Evolutionary conservation across 92 coral and sea anemone species (phyloP).

Genomic region (Chrysogorgia sp.): DNA sequence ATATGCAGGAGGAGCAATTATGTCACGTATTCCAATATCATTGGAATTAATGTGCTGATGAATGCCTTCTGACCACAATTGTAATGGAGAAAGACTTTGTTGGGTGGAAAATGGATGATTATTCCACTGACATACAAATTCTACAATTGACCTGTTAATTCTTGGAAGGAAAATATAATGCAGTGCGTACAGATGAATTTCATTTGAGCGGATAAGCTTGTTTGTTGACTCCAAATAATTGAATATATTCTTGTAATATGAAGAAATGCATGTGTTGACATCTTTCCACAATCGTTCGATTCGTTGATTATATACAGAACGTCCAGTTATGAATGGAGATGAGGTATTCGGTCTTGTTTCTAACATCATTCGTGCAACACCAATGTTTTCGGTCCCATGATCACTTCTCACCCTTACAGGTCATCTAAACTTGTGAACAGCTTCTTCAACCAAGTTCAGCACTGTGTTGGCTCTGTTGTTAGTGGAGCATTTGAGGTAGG

Average conservation of each 20-base stretch:
- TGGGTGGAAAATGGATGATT: constrained; percentile 44
- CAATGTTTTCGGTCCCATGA: constrained; percentile 62
- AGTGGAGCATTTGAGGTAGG: constrained; percentile 47
- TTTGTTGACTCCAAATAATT: constrained; percentile 53
- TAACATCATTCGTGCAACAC: constrained; percentile 63
- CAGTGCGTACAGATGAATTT: constrained; percentile 54
- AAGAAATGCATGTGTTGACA: constrained; percentile 48
- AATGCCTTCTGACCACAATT: constrained; percentile 20
- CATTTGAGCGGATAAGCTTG: constrained; percentile 51
- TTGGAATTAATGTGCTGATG: too few species aligned
- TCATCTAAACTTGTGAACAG: constrained; percentile 49
- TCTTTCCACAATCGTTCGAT: constrained; percentile 61
- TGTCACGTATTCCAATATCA: too few species aligned
- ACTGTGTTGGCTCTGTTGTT: constrained; percentile 64
- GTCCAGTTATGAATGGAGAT: constrained; percentile 61
- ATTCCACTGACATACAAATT: constrained; percentile 48
- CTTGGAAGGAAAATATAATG: constrained; percentile 55
- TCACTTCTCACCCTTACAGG: constrained; percentile 62
- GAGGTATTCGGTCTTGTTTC: constrained; percentile 45
- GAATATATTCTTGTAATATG: constrained; percentile 54
- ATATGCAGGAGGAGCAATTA: too few species aligned
- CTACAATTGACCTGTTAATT: constrained; percentile 46
- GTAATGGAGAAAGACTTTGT: constrained; percentile 39
- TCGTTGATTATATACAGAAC: constrained; percentile 54
- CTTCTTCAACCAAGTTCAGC: constrained; percentile 43